Evolutionary conservation across 1,140 invertebrate genomes (phyloP).

Genomic region (Drosophila virilis): DNA sequence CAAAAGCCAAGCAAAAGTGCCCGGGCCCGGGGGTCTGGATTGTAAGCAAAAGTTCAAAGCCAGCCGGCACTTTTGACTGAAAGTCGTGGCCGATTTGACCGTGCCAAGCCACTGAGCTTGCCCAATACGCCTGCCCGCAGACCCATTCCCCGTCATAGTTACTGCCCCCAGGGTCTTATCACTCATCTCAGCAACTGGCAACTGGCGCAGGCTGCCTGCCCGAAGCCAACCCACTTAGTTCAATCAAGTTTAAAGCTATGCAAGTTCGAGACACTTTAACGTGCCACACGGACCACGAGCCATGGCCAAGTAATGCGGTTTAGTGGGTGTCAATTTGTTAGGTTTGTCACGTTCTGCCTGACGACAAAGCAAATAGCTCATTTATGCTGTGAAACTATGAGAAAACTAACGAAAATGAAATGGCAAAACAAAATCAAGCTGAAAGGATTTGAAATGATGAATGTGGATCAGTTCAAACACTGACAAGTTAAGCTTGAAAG

Average conservation of each 20-base stretch:
- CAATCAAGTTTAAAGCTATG: conserved; percentile 65
- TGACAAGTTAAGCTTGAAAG: no score
- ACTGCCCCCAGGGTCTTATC: conserved; percentile 56
- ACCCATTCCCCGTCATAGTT: background rate
- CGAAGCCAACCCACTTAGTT: conserved; percentile 24
- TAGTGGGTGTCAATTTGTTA: conserved; percentile 67
- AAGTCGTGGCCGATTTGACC: conserved; percentile 77
- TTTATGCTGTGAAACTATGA: conserved; percentile 40
- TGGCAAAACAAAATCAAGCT: conserved; percentile 9
- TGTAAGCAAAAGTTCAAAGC: conserved; percentile 69
- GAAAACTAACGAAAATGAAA: conserved; percentile 18
- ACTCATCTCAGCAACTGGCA: conserved; percentile 59
- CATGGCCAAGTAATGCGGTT: conserved; percentile 65
- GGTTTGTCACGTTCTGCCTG: conserved; percentile 64
- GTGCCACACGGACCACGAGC: conserved; percentile 21
- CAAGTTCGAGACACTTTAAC: conserved; percentile 51
- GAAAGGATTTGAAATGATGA: conserved; percentile 5
- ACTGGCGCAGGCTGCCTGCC: background rate
- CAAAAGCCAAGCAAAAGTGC: conserved; percentile 24
- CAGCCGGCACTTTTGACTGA: conserved; percentile 69
- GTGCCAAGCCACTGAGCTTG: background rate
- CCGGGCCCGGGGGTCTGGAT: background rate
- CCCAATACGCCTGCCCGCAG: background rate
- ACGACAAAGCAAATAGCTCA: conserved; percentile 58
- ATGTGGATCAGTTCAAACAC: background rate